A percentile compares a stretch with the other conserved stretches of the same genome.
phyloP scores from a whole-genome alignment of 2,888 invertebrate genomes.

The Phytoseiulus persimilis region DNA sequence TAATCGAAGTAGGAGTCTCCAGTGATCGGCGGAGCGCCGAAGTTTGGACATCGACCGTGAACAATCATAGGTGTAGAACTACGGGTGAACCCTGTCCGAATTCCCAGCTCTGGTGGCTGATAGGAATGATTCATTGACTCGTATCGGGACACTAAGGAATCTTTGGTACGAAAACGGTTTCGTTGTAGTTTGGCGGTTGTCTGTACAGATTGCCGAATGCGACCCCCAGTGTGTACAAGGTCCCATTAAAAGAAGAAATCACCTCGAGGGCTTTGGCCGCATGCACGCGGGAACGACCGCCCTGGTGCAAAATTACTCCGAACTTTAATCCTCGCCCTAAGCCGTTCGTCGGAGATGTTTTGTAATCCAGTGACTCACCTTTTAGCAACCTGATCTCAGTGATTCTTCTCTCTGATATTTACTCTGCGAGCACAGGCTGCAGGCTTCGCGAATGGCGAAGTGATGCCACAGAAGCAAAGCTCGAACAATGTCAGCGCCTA shows the following conservation, averaged over 20 bases:
- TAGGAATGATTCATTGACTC: too few relatives aligned
- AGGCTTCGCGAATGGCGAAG: neutral
- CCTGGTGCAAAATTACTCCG: neutral
- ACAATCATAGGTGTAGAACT: too few relatives aligned
- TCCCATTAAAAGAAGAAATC: neutral
- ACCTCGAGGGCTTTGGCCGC: neutral
- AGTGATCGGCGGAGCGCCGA: too few relatives aligned
- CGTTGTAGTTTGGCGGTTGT: too few relatives aligned
- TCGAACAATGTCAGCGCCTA: neutral
- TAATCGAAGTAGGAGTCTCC: too few relatives aligned
- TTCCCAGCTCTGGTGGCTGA: too few relatives aligned
- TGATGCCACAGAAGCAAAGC: neutral
- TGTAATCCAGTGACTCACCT: constrained; percentile 5
- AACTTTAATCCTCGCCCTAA: neutral
- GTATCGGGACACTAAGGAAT: too few relatives aligned
- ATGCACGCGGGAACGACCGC: neutral
- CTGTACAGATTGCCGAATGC: too few relatives aligned
- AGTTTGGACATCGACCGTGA: too few relatives aligned
- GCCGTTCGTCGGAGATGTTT: neutral
- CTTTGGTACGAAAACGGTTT: too few relatives aligned
- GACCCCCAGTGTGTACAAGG: neutral
- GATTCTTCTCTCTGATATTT: neutral
- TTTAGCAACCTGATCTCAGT: neutral
- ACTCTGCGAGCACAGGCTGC: neutral
- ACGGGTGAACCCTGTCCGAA: too few relatives aligned